Percentiles rank a stretch among this genome's conserved stretches.
Conservation (phyloP, 2,113 vertebrate genomes). For the Thamnophis sirtalis region DNA sequence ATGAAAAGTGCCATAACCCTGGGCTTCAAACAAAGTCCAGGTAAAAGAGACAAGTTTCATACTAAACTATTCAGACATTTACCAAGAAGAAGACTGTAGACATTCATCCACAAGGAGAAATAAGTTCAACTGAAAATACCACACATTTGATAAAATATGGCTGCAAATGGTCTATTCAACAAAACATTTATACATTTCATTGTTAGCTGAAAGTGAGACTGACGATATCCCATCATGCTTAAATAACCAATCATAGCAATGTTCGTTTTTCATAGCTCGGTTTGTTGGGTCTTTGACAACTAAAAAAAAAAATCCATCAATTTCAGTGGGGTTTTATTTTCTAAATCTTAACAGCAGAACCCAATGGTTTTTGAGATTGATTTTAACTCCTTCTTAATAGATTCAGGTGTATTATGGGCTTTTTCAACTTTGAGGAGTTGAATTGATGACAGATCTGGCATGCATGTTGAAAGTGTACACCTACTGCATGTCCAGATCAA, state of each 20-base stretch:
- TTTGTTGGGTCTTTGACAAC: conserved; percentile 4
- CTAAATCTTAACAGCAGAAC: neutral
- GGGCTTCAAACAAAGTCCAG: neutral
- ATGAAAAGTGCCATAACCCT: neutral
- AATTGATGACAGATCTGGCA: too few species aligned
- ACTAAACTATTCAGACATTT: neutral
- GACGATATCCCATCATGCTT: conserved; percentile 55
- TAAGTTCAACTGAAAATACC: neutral
- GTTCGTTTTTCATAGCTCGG: conserved; percentile 40
- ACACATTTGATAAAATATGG: neutral
- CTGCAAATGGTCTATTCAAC: neutral
- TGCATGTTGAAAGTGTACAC: neutral
- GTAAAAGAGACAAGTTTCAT: neutral
- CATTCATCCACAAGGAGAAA: neutral
- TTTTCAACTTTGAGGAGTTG: too few species aligned
- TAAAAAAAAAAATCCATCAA: neutral
- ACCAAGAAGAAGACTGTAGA: neutral
- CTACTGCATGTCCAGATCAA: too few species aligned
- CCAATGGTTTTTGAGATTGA: neutral
- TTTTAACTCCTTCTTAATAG: neutral
- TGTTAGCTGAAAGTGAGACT: conserved; percentile 48
- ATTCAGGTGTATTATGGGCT: neutral
- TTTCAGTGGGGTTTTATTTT: neutral
- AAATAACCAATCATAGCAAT: conserved; percentile 52
- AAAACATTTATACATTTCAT: conserved; percentile 51